Evolutionary conservation across 2,113 vertebrate genomes (phyloP).

Genomic region (Nesogale talazaci): DNA sequence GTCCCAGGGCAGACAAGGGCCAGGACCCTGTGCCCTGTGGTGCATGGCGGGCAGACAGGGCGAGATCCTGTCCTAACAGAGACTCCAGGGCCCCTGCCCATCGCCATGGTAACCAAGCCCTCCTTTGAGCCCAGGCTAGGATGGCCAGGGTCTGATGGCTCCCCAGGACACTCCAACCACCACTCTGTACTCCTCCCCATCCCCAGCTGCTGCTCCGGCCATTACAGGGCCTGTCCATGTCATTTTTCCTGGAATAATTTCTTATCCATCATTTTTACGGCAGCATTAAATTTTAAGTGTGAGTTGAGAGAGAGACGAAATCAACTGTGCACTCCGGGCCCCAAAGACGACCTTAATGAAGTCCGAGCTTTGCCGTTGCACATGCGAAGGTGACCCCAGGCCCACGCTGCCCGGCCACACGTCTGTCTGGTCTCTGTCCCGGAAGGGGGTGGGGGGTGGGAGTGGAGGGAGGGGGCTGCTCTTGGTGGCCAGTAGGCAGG

Average conservation of each 20-base stretch:
- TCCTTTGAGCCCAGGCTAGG: no score
- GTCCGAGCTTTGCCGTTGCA: slow-evolving; percentile 33
- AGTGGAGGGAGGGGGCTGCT: rapidly evolving
- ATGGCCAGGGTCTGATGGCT: no score
- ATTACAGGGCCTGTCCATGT: slow-evolving; percentile 45
- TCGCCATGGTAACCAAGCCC: no score
- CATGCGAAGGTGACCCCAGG: neutral
- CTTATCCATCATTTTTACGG: slow-evolving; percentile 78
- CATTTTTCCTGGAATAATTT: slow-evolving; percentile 76
- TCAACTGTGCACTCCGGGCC: slow-evolving; percentile 55
- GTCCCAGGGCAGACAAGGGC: neutral
- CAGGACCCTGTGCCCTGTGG: no score
- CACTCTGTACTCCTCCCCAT: no score
- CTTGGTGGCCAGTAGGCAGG: no score
- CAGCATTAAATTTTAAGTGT: slow-evolving; percentile 77
- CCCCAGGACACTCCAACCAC: no score
- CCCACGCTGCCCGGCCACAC: neutral
- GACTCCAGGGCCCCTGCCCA: no score
- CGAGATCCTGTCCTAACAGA: no score
- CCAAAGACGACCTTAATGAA: slow-evolving; percentile 67
- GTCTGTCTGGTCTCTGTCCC: neutral
- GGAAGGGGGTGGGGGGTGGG: rapidly evolving
- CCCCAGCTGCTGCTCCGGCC: neutral
- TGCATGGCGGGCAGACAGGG: no score
- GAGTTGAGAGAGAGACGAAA: slow-evolving; percentile 74